Evolutionary conservation across 64 coral and sea anemone genomes (phyloP).

Genomic region (Cladopsammia gracilis): DNA sequence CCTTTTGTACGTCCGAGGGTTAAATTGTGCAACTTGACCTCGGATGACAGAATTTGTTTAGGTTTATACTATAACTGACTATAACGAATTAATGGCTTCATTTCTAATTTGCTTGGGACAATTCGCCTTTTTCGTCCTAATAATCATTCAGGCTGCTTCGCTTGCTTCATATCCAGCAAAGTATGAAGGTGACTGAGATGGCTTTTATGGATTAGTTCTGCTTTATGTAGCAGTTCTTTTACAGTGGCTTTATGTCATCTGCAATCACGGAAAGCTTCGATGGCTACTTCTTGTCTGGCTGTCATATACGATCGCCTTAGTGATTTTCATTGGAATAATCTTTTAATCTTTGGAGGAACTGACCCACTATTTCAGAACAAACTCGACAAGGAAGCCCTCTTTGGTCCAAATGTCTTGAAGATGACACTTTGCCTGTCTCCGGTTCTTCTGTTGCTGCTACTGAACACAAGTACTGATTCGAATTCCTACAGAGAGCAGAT

Average conservation of each 20-base stretch:
- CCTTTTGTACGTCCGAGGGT: no score
- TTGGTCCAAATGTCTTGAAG: conserved; percentile 68
- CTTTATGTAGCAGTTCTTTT: neutral
- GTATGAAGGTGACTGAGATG: conserved; percentile 1
- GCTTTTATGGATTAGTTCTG: neutral
- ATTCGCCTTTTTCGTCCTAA: neutral
- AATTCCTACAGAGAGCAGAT: neutral
- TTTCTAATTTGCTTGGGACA: neutral
- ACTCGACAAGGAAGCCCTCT: conserved; percentile 19
- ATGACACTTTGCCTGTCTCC: conserved; percentile 43
- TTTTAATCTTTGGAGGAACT: conserved; percentile 19
- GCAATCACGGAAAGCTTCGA: neutral
- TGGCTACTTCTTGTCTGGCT: conserved; percentile 38
- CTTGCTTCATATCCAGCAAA: neutral
- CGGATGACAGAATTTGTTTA: no score
- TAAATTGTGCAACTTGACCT: no score
- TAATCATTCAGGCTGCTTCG: neutral
- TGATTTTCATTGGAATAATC: conserved; percentile 5
- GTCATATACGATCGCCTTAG: neutral
- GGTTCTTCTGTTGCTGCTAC: conserved; percentile 31
- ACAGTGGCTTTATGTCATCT: neutral
- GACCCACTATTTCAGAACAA: conserved; percentile 39
- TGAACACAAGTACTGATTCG: conserved; percentile 22
- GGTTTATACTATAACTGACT: no score
- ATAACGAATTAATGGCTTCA: neutral